These are phyloP conservation scores for Nudaria mundana DNA, from an alignment of 2,888 invertebrate genomes.

Conservation along the genomic window DNA sequence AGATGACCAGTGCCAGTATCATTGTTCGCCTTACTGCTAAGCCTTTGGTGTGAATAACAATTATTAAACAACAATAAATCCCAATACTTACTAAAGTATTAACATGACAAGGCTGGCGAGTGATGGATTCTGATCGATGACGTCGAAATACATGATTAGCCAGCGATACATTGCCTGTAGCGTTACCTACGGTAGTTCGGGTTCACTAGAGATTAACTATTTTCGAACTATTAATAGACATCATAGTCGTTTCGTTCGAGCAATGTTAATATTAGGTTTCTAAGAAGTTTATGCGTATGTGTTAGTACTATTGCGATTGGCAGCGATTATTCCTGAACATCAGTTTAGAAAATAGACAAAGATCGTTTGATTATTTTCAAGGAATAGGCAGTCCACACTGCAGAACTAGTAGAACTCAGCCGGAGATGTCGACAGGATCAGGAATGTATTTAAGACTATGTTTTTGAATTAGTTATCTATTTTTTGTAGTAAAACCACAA, in stretches of 20 bases:
- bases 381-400: too few relatives aligned
- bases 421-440: too few relatives aligned
- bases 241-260: slow-evolving; percentile 4
- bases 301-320: too few relatives aligned
- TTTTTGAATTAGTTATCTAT: too few relatives aligned
- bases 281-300: neutral
- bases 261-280: slow-evolving; percentile 1
- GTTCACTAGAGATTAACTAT: slow-evolving; percentile 11
- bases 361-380: too few relatives aligned
- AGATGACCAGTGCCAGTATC: too few relatives aligned
- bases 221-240: slow-evolving; percentile 6
- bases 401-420: too few relatives aligned
- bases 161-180: slow-evolving; percentile 7
- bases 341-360: too few relatives aligned
- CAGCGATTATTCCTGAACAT: too few relatives aligned
- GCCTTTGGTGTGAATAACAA: neutral
- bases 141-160: slow-evolving; percentile 7
- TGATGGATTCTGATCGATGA: slow-evolving; percentile 15
- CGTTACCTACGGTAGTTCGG: slow-evolving; percentile 5
- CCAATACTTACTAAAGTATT: slow-evolving; percentile 1
- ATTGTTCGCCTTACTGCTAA: too few relatives aligned
- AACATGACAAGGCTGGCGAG: slow-evolving; percentile 2
- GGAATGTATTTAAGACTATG: too few relatives aligned
- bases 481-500: too few relatives aligned
- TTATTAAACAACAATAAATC: neutral